These are phyloP conservation scores for Emmelina monodactyla DNA, from an alignment of 2,888 invertebrate species.

Conservation along the genomic window DNA sequence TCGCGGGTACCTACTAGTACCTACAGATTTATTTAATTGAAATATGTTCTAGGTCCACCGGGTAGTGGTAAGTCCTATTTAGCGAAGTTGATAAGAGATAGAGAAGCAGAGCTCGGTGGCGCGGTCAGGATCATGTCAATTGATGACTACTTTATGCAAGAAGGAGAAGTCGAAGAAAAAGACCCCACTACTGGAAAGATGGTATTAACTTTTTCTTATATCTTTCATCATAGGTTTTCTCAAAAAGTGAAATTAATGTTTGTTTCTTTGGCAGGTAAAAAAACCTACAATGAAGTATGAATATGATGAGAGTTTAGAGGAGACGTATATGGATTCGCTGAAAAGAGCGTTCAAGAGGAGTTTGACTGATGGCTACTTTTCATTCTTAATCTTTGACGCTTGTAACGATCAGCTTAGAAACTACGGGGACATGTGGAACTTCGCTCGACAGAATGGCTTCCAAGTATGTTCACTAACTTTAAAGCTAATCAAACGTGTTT, in stretches of 20 bases:
- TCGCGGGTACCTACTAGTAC: too few species aligned
- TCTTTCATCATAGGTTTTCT: not conserved
- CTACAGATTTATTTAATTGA: too few species aligned
- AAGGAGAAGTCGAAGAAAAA: constrained; percentile 76
- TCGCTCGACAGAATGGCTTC: constrained; percentile 84
- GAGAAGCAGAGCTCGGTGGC: constrained; percentile 83
- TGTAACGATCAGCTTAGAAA: constrained; percentile 83
- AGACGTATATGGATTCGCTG: constrained; percentile 80
- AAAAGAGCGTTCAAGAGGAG: constrained; percentile 91
- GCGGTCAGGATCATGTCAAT: constrained; percentile 92
- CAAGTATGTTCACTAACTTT: constrained; percentile 64
- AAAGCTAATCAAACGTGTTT: not conserved
- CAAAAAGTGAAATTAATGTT: constrained; percentile 4
- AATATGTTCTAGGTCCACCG: constrained; percentile 72
- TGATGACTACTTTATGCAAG: constrained; percentile 95
- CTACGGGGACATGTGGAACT: constrained; percentile 89
- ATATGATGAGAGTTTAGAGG: constrained; percentile 85
- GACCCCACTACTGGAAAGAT: constrained; percentile 78
- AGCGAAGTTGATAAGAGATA: constrained; percentile 85
- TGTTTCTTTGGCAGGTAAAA: constrained; percentile 44
- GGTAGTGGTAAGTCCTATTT: constrained; percentile 95
- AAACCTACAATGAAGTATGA: constrained; percentile 83
- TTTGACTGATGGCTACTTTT: constrained; percentile 87
- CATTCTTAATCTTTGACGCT: constrained; percentile 92
- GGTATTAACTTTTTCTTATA: constrained; percentile 28